Base-by-base conservation (phyloP, 2,797 vertebrate species). In the Labeo calbasu region DNA sequence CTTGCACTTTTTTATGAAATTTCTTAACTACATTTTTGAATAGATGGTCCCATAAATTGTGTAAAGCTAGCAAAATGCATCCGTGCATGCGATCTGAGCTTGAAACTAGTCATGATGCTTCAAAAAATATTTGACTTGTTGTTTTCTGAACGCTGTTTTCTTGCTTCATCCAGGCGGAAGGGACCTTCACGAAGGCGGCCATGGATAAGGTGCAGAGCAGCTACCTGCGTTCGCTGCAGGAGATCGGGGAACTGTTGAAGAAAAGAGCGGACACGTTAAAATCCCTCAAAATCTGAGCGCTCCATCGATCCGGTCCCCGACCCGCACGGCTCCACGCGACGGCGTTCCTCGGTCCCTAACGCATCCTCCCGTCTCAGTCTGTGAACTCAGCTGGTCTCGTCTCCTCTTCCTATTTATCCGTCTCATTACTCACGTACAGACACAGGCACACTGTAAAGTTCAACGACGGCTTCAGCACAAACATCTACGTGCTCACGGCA, bases 171-270 rank as follows among this genome's bases (percentile, higher is more conserved):
- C 92, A 99, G 98, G 97, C 96, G 88, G 97, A 98, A 91, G 94
- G 88, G 86, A 95, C 92, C 89, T 97, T 97, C 93, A 95, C 94
- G 88, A 96, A 95, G 94, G 94, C 95, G 87, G 96, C 95, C 81
- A 95, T 97, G 93, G 97, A 96, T 86, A 99, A 99, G 90, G 96
- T 99, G 86, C 97, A 98, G 93, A 97, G 93, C 95, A 99, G 98
- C 93, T 99, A 98, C 92, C 95, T 97, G 88, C 97, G 96, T 84
- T 99, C 98, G 0, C 92, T 99, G 91, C 97, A 98, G 93, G 98
- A 99, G 91, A 93, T 95, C 59, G 96, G 96, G 83, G 98, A 99
- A 73, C 96, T 99, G 89, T 95, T 99, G 86, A 98, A 93, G 93
- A 99, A 98, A 93, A 96, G 97, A 95, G 95, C 95, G 0, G 97